Base-by-base conservation (phyloP, 2,888 invertebrate species). In the Himalopsyche anomala region DNA sequence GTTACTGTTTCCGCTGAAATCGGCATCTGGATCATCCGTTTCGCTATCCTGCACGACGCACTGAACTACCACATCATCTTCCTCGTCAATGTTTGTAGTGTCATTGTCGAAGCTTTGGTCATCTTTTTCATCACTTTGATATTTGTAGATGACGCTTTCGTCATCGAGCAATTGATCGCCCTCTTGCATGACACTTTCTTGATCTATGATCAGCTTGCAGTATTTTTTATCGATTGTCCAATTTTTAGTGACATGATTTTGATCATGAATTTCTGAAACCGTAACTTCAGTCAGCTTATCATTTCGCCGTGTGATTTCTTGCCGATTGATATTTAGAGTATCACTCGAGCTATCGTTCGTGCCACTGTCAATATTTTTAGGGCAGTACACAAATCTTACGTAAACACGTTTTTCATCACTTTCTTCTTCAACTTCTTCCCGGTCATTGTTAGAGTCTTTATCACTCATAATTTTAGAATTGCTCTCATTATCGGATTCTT, bases 71-170 rank as follows among this genome's bases (percentile, higher is more conserved):
- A n/a, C n/a, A n/a, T 2, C 19, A 28, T 62, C 51, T 15, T 51
- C 51, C 15, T 51, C 51, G 51, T 51, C 51, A 12, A 51, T 51
- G 15, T 51, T 51, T 5, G 51, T 15, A 12, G 51, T 51, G 51
- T 51, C 51, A 15, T 51, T 51, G 15, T 51, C 51, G 15, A 51
- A 4, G 15, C 51, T 62, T 28, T 19, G 28, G 15, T 62, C 62
- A 62, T 62, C 62, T 19, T 62, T 62, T 9, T 62, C 62, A 62
- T 62, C 62, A 4, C 62, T 62, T 62, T 62, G 62, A 62, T 62
- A 62, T 19, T 62, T 28, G 8, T 62, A 62, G 15, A 62, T 62
- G 8, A 62, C 19, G 28, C 19, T 62, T 19, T 62, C 28, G 3
- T 28, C 62, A 15, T 62, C 19, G 2, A 19, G 19, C 62, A 62